phyloP scores from a whole-genome alignment of 1,140 invertebrate genomes.

The Saccostrea echinata region DNA sequence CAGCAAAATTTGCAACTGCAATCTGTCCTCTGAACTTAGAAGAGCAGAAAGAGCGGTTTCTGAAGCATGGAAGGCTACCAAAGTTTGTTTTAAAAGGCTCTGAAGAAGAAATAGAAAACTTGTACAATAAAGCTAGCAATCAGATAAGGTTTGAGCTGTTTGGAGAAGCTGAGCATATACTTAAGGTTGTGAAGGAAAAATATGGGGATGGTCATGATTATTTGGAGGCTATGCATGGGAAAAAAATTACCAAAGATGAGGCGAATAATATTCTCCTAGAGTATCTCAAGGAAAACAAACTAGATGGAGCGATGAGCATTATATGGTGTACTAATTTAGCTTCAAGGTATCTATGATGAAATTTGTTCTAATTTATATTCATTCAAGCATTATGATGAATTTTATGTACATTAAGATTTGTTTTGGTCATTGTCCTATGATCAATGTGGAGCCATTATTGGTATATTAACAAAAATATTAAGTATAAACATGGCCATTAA shows the following conservation, averaged over 20 bases:
- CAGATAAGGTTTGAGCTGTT: conserved; percentile 74
- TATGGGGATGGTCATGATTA: conserved; percentile 74
- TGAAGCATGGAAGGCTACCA: conserved; percentile 70
- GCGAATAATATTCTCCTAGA: conserved; percentile 71
- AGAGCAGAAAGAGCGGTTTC: conserved; percentile 74
- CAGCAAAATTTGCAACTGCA: conserved; percentile 60
- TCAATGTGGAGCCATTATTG: too few relatives aligned
- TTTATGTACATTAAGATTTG: background rate
- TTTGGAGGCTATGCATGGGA: conserved; percentile 71
- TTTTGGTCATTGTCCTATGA: too few relatives aligned
- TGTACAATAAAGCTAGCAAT: conserved; percentile 65
- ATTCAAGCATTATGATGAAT: background rate
- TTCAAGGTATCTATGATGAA: conserved; percentile 67
- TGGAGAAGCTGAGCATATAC: conserved; percentile 72
- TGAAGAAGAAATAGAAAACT: conserved; percentile 64
- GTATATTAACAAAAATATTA: too few relatives aligned
- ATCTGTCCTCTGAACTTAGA: conserved; percentile 73
- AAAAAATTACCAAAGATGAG: conserved; percentile 70
- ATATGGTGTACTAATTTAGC: conserved; percentile 75
- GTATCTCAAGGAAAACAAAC: conserved; percentile 73
- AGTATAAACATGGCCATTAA: too few relatives aligned
- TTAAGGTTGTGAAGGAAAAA: conserved; percentile 70
- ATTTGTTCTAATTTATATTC: background rate
- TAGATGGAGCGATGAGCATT: conserved; percentile 74
- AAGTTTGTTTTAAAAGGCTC: conserved; percentile 70